These are phyloP conservation scores for Simalia tracyae DNA, from an alignment of 2,797 vertebrate species.

Conservation along the genomic window DNA sequence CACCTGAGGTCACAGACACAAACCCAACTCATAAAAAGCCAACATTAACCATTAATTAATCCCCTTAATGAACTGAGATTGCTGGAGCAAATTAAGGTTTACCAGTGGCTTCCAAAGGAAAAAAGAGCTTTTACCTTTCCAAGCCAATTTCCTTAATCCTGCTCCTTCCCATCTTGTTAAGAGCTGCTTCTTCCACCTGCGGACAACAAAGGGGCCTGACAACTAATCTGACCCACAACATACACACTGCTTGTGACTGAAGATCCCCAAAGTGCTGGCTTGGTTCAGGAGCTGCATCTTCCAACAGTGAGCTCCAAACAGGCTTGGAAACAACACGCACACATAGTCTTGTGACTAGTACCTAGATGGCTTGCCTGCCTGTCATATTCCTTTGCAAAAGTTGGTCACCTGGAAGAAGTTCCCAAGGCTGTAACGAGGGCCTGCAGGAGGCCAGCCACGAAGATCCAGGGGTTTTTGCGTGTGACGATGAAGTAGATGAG, in stretches of 20 bases:
- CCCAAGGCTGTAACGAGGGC: slow-evolving; percentile 94
- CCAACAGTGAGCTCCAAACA: not conserved
- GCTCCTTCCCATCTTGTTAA: not conserved
- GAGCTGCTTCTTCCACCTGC: not conserved
- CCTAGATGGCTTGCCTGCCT: not conserved
- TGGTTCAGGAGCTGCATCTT: not conserved
- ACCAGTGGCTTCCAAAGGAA: not conserved
- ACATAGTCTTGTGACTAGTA: not conserved
- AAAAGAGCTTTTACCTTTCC: not conserved
- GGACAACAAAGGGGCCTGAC: not conserved
- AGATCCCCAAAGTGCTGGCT: not conserved
- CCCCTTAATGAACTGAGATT: not conserved
- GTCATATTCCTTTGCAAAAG: not conserved
- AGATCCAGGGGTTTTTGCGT: slow-evolving; percentile 88
- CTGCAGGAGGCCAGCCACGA: slow-evolving; percentile 91
- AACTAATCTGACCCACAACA: not conserved
- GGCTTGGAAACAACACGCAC: not conserved
- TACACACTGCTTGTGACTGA: not conserved
- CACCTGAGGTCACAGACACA: not conserved
- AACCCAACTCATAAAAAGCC: not conserved
- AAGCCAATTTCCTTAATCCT: not conserved
- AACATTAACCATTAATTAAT: not conserved
- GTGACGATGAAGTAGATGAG: slow-evolving; percentile 92
- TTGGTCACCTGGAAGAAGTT: slow-evolving; percentile 89
- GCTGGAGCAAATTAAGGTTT: not conserved